Percentiles rank a stretch among this genome's conserved stretches.
Evolutionary conservation across 2,888 invertebrate genomes (phyloP).

Genomic region (Mesorhabditis sp.): DNA sequence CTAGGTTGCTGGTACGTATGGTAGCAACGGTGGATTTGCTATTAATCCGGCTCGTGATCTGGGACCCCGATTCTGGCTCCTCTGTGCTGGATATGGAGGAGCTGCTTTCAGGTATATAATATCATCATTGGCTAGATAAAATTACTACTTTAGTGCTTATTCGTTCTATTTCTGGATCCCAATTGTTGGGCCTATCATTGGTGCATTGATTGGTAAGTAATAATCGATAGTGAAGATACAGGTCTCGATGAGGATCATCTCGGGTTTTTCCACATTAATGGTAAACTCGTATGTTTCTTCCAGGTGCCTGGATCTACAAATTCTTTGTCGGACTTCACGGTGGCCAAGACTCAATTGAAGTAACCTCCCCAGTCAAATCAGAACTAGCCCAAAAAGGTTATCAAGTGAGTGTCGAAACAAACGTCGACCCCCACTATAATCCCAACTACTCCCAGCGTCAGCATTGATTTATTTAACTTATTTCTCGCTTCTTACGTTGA

Average conservation of each 20-base stretch:
- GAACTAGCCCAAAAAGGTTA: not conserved
- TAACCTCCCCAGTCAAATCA: not conserved
- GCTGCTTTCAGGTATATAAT: constrained; percentile 44
- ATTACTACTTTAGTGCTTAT: constrained; percentile 51
- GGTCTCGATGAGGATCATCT: no score
- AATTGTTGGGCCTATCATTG: constrained; percentile 63
- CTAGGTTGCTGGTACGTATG: constrained; percentile 58
- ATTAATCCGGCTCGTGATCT: constrained; percentile 66
- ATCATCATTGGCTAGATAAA: not conserved
- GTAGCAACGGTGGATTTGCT: constrained; percentile 65
- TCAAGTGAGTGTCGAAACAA: not conserved
- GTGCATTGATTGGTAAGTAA: constrained; percentile 63
- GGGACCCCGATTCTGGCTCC: constrained; percentile 51
- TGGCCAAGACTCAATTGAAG: not conserved
- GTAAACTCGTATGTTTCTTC: not conserved
- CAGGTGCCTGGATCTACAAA: constrained; percentile 60
- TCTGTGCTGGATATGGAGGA: constrained; percentile 53
- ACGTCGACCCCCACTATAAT: not conserved
- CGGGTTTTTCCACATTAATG: not conserved
- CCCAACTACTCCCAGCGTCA: not conserved
- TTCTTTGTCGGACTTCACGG: constrained; percentile 63
- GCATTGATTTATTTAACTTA: no score
- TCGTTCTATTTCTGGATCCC: constrained; percentile 65
- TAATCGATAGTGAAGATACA: constrained; percentile 57
- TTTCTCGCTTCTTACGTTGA: no score